Base-by-base conservation (phyloP, 2,888 invertebrate genomes). In the Orchesellides sinensis region DNA sequence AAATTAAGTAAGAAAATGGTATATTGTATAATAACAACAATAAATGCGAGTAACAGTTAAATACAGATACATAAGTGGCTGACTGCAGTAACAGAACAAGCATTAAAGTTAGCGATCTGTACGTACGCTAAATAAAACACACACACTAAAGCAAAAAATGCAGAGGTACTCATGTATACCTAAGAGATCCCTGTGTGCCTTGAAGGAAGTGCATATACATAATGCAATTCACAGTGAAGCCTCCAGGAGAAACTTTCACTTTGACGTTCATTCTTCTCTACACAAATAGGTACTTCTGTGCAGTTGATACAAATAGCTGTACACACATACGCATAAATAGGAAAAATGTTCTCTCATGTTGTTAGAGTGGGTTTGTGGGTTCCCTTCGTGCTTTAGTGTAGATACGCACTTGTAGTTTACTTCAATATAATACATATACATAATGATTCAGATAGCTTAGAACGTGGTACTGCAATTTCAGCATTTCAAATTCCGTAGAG, bases 161-260 rank as follows among this genome's bases (percentile, higher is more conserved):
- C n/a, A n/a, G n/a, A n/a, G n/a, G n/a, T n/a, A n/a, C n/a, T n/a
- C n/a, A n/a, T n/a, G n/a, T n/a, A n/a, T n/a, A n/a, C n/a, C n/a
- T n/a, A n/a, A n/a, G n/a, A n/a, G n/a, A n/a, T n/a, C n/a, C n/a
- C n/a, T n/a, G n/a, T 2, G 21, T 3, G 19, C 6, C 8, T n/a
- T 49, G 49, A 12, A 21, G 2, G 49, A 17, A 49, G 49, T 17
- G 19, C 49, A 17, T 17, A 35, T 35, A 35, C 35, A 19, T 49
- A 45, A 72, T 35, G 17, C 45, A 45, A 59, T 21, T 17, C 19
- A n/a, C n/a, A n/a, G 14, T 65, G 56, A 56, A 78, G 40, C 69
- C 78, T 78, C 78, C 78, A 79, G 79, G 70, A 79, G 72, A 79
- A 79, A 79, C 79, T 79, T 79, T 79, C 79, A 70, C 79, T 79